Conservation (phyloP, 2,797 vertebrate species). For the Gambelia wislizenii region DNA sequence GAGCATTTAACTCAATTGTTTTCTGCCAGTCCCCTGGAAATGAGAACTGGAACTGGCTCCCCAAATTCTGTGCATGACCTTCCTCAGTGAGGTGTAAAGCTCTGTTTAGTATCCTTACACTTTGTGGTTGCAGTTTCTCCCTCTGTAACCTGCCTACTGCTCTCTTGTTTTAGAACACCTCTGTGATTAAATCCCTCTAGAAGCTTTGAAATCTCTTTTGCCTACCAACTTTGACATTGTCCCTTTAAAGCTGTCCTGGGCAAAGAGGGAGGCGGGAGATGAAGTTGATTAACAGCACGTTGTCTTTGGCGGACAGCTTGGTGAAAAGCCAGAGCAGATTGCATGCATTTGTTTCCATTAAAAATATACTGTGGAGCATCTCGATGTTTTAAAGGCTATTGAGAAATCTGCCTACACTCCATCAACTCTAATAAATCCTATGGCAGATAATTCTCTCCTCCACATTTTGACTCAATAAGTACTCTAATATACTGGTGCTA, state of each 20-base stretch:
- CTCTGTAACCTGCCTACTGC: not conserved
- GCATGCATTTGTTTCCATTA: slow-evolving; percentile 46
- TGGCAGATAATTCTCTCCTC: slow-evolving; percentile 55
- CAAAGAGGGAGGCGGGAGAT: not conserved
- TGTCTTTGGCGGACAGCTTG: slow-evolving; percentile 7
- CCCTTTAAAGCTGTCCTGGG: not conserved
- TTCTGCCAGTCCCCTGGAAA: not conserved
- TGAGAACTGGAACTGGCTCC: not conserved
- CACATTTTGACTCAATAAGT: slow-evolving; percentile 50
- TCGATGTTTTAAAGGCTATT: slow-evolving; percentile 54
- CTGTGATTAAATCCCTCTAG: not conserved
- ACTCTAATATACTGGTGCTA: slow-evolving; percentile 38
- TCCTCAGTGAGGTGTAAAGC: not conserved
- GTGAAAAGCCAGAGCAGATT: not conserved
- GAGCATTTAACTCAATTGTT: not conserved
- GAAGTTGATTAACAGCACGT: not conserved
- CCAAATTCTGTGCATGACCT: not conserved
- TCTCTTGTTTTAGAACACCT: not conserved
- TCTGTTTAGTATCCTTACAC: not conserved
- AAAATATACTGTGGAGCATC: slow-evolving; percentile 45
- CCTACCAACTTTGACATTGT: accelerated
- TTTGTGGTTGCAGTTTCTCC: not conserved
- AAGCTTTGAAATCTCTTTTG: not conserved
- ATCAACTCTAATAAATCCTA: slow-evolving; percentile 63
- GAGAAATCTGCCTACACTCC: slow-evolving; percentile 62